phyloP scores from a whole-genome alignment of 35 echinoderm and acorn worm species.

The Strongylocentrotus purpuratus region DNA sequence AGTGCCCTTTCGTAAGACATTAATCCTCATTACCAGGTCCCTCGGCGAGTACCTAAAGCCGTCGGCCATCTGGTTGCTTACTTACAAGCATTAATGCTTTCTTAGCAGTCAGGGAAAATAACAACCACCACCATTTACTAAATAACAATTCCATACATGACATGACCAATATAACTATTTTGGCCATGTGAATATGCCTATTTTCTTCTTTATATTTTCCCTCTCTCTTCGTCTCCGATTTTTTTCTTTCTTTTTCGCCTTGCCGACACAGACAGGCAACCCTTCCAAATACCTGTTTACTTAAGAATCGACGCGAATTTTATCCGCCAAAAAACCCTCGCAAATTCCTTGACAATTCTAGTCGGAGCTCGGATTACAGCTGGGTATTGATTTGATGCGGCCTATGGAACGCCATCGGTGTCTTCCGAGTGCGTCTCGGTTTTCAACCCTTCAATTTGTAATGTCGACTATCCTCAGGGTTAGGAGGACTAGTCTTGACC shows the following conservation, averaged over 20 bases:
- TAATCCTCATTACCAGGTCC: no score
- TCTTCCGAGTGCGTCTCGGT: neutral
- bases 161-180: no score
- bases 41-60: no score
- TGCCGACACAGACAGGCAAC: constrained; percentile 6
- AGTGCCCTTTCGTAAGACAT: no score
- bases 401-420: neutral
- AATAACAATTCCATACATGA: no score
- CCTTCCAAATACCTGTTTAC: constrained; percentile 11
- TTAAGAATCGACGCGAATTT: constrained; percentile 12
- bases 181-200: neutral
- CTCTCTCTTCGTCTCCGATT: neutral
- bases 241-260: neutral
- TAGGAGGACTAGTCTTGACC: neutral
- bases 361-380: neutral
- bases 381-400: neutral
- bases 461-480: neutral
- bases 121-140: no score
- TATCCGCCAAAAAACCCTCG: neutral
- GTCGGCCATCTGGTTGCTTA: no score
- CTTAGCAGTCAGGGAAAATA: no score
- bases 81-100: no score
- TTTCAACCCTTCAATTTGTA: constrained; percentile 18
- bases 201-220: neutral
- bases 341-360: constrained; percentile 18